Evolutionary conservation across 2,888 invertebrate genomes (phyloP), one percentile per base, ranked within the genome.

Genomic region (Cantharis rustica): DNA sequence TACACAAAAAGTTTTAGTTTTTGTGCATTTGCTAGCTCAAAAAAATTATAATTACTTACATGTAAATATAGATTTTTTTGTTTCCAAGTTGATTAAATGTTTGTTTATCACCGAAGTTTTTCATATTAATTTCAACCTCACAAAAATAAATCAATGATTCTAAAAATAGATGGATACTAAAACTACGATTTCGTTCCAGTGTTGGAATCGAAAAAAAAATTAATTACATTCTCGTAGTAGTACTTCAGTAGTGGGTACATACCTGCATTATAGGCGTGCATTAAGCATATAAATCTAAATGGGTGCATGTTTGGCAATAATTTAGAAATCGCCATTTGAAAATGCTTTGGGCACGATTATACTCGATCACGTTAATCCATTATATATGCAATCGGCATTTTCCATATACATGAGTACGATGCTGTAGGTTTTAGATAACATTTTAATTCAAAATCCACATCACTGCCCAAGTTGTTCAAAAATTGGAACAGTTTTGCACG

Each of bases 331-430:
- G 62, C 70, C 74, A 70, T 69, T 70, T 68, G 73, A 69, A 73
- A 73, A 23, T 69, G 73, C 69, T 66, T 69, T 73, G 69, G 66
- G 70, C 74, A 74, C 71, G 75, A 68, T 71, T 71, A 68, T 77
- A 76, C 79, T 77, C 79, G 77, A 79, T 79, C 75, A 76, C 78
- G 78, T 64, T 73, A 68, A 73, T 73, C 74, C 63, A 69, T 69
- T 69, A 64, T 64, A 61, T 26, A 61, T 64, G 70, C 70, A 64
- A 27, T 69, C 31, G 69, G 64, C 61, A 61, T 71, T 71, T 71
- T 15, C 20, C 61, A 26, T 23, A 47, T 31, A 31, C 31, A 47
- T n/a, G n/a, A n/a, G n/a, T 27, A 16, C 16, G 23, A 68, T 31
- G 15, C 31, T 69, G 31, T 31, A 69, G 31, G 15, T 13, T 69